These are phyloP conservation scores for Acanthurus lineatus DNA, from an alignment of 2,797 vertebrate genomes.

Conservation along the genomic window DNA sequence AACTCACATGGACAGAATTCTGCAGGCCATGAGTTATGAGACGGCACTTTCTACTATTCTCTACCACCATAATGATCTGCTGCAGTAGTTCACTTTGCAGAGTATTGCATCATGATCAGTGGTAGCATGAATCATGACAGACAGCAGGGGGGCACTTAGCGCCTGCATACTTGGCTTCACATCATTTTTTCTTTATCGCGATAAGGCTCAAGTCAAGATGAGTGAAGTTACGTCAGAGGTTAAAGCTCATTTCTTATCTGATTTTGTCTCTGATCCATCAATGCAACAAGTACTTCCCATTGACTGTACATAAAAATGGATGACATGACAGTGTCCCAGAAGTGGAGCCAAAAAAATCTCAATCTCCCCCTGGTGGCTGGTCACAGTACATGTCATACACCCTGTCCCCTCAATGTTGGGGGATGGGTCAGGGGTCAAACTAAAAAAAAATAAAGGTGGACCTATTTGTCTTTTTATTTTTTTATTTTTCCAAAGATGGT, in stretches of 20 bases:
- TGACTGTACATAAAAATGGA: no score
- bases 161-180: constrained; percentile 35
- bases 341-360: no score
- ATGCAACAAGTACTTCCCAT: neutral
- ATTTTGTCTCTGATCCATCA: constrained; percentile 4
- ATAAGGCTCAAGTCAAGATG: constrained; percentile 15
- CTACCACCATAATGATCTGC: constrained; percentile 46
- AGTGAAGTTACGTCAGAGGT: constrained; percentile 22
- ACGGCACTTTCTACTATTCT: constrained; percentile 53
- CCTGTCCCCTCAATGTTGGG: no score
- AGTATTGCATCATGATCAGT: constrained; percentile 69
- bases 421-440: no score
- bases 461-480: no score
- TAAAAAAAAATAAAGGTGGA: no score
- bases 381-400: no score
- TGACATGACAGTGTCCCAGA: no score
- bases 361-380: no score
- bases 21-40: constrained; percentile 45
- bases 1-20: constrained; percentile 44
- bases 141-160: constrained; percentile 56
- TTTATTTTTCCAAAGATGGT: no score
- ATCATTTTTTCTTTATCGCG: constrained; percentile 24
- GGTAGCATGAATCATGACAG: constrained; percentile 60
- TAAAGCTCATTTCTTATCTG: constrained; percentile 4
- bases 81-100: constrained; percentile 63